phyloP scores from a whole-genome alignment of 2,888 invertebrate species.

The Caenorhabditis afra region DNA sequence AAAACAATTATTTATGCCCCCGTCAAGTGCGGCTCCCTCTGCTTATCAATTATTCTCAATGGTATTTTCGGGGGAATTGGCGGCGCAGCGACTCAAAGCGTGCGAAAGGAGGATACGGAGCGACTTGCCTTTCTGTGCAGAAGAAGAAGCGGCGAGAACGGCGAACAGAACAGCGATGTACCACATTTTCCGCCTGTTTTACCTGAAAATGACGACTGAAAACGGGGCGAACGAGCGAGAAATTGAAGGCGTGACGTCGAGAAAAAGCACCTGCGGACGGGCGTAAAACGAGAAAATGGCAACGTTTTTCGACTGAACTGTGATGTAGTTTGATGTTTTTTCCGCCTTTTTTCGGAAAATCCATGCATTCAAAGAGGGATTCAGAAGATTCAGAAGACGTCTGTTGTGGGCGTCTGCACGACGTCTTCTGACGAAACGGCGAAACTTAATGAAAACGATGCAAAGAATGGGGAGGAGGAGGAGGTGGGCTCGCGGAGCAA shows the following conservation, averaged over 20 bases:
- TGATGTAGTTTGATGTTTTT: background rate
- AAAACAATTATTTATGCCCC: conserved; percentile 7
- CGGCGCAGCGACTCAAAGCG: background rate
- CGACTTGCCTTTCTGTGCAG: conserved; percentile 28
- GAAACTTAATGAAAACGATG: conserved; percentile 43
- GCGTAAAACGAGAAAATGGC: background rate
- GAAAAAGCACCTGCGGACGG: background rate
- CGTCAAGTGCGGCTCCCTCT: background rate
- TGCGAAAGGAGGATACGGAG: background rate
- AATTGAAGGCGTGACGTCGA: background rate
- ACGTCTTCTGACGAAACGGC: conserved; percentile 3
- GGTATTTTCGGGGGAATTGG: background rate
- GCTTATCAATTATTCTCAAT: background rate
- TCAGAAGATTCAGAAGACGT: conserved; percentile 3
- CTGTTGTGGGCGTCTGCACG: conserved; percentile 7
- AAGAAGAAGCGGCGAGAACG: conserved; percentile 20
- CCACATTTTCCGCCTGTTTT: conserved; percentile 43
- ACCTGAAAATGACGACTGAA: conserved; percentile 25
- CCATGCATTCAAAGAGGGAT: background rate
- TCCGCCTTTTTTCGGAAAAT: background rate
- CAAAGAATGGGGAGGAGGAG: conserved; percentile 6
- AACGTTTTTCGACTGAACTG: background rate
- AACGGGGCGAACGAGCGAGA: background rate
- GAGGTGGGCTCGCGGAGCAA: conserved; percentile 4
- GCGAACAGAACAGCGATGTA: conserved; percentile 48